These are phyloP conservation scores for Melinaea menophilus DNA, from an alignment of 2,888 invertebrate genomes.

Conservation along the genomic window DNA sequence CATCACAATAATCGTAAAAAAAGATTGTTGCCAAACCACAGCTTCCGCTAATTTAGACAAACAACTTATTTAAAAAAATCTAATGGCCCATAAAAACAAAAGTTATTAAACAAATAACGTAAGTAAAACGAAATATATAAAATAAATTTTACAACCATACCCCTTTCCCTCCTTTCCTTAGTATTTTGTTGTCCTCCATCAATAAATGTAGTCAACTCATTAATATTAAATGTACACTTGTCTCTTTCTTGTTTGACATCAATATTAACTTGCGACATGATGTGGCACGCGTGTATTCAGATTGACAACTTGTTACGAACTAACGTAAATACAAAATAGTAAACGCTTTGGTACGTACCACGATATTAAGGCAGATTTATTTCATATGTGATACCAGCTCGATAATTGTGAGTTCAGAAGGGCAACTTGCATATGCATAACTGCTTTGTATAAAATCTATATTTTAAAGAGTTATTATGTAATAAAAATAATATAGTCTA, in stretches of 20 bases:
- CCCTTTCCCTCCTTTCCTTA: conserved; percentile 75
- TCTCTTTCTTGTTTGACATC: conserved; percentile 84
- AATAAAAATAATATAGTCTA: too few relatives aligned
- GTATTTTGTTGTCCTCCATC: conserved; percentile 87
- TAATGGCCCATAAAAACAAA: not conserved
- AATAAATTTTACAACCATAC: conserved; percentile 37
- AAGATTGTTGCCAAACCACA: too few relatives aligned
- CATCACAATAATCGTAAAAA: too few relatives aligned
- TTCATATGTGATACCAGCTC: too few relatives aligned
- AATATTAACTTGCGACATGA: conserved; percentile 74
- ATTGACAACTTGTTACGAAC: not conserved
- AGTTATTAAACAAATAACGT: not conserved
- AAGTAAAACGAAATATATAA: not conserved
- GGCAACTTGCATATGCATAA: too few relatives aligned
- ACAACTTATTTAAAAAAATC: too few relatives aligned
- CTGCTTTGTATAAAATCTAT: too few relatives aligned
- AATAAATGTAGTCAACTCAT: conserved; percentile 85
- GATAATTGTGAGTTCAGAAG: too few relatives aligned
- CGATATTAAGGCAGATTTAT: too few relatives aligned
- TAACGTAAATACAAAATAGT: not conserved
- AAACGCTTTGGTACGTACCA: too few relatives aligned
- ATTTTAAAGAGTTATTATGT: too few relatives aligned
- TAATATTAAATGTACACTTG: conserved; percentile 83
- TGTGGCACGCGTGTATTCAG: not conserved
- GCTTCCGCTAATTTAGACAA: too few relatives aligned